A percentile compares a stretch with the other conserved stretches of the same genome.
Conservation (phyloP, 2,888 invertebrate genomes). For the Stenotaenia linearis region DNA sequence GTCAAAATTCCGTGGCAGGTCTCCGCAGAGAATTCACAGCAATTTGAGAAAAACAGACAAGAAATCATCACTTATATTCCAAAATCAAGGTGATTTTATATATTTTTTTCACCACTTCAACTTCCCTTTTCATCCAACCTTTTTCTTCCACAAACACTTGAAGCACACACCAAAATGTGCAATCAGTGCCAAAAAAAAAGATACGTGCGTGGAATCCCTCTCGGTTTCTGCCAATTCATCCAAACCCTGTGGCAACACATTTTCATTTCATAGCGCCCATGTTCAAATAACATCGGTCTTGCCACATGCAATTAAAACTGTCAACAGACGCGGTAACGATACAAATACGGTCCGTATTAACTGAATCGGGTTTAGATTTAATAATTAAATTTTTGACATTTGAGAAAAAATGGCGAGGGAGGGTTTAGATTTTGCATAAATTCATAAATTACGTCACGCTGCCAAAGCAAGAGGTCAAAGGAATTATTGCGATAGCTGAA, state of each 20-base stretch:
- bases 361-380: background rate
- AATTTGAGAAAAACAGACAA: background rate
- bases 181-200: background rate
- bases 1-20: slow-evolving; percentile 7
- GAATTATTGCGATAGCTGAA: too few species aligned
- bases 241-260: background rate
- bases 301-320: background rate
- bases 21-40: background rate
- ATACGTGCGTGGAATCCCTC: background rate
- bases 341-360: background rate
- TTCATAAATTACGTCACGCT: too few species aligned
- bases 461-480: too few species aligned
- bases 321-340: background rate
- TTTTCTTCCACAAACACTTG: background rate
- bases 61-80: background rate
- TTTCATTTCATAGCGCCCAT: background rate
- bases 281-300: background rate
- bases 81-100: background rate
- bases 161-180: background rate
- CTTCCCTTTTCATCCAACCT: too few species aligned
- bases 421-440: too few species aligned
- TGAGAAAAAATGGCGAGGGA: too few species aligned
- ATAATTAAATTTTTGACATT: too few species aligned
- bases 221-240: background rate
- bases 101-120: background rate